Base-by-base conservation (phyloP, 2,113 vertebrate species). In the Steatornis caripensis region DNA sequence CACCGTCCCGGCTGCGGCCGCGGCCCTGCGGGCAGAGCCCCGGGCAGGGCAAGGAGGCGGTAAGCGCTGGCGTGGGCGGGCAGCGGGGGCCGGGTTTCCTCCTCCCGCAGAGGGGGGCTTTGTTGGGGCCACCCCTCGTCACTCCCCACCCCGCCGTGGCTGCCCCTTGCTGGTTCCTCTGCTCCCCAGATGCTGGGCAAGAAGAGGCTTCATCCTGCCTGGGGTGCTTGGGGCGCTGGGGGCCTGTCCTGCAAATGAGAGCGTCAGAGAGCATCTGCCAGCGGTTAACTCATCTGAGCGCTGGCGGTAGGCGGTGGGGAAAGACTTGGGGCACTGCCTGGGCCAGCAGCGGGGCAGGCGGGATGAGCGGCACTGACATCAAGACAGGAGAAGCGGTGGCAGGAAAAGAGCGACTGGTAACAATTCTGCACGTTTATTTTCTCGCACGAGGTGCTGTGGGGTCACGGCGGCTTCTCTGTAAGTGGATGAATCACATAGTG, bases 111-210 rank as follows among this genome's bases (percentile, higher is more conserved):
- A 37, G 37, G 24, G 41, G 41, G 22, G 21, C 55, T 79, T 17
- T 4, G 36, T 18, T 54, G 14, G 19, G 68, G 62, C 58, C 60
- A 3, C 79, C 34, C 43, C 9, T 49, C 36, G 21, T 26, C 22
- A 79, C 10, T 34, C 32, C 27, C 9, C 14, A 3, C 8, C 6
- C 9, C 19, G 79, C 57, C 7, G 21, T 12, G 43, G 0, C 0
- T 13, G 90, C 85, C 91, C 61, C 19, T 18, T 6, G 82, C 51
- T 24, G 76, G 19, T 22, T 37, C 7, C 55, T 58, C 32, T 11
- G 54, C 57, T 72, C 30, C 24, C 85, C 76, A 78, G 90, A 71
- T 78, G 55, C 9, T 84, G 75, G 26, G 32, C 29, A 19, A 64
- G 75, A 69, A 53, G 32, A 36, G 48, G 53, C 27, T 10, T 29